A percentile compares a stretch with the other conserved stretches of the same genome.
phyloP scores from a whole-genome alignment of 2,888 invertebrate genomes.

The Drosophila meridiana region DNA sequence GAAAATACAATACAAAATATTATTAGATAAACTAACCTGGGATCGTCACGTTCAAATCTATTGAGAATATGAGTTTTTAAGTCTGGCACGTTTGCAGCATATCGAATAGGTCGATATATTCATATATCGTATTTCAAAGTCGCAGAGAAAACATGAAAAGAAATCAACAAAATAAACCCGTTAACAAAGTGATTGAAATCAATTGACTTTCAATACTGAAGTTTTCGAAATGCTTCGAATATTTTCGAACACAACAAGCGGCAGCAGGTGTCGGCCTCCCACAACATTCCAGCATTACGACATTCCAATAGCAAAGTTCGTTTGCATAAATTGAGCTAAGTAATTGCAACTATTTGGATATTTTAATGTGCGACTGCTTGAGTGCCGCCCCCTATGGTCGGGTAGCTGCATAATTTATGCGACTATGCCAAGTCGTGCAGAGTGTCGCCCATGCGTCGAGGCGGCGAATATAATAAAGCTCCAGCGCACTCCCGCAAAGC shows the following conservation, averaged over 20 bases:
- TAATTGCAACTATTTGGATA: constrained; percentile 35
- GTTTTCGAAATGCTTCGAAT: constrained; percentile 41
- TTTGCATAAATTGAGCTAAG: constrained; percentile 59
- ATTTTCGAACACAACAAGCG: constrained; percentile 22
- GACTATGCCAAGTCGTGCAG: constrained; percentile 52
- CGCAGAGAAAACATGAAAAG: background rate
- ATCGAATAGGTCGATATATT: background rate
- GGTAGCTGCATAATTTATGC: constrained; percentile 65
- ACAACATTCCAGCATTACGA: constrained; percentile 35
- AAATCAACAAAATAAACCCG: background rate
- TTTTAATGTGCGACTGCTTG: background rate
- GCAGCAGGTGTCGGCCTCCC: constrained; percentile 55
- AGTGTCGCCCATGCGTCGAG: constrained; percentile 47
- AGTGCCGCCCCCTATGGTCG: constrained; percentile 22
- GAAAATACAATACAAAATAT: background rate
- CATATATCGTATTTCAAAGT: constrained; percentile 13
- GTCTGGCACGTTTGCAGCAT: constrained; percentile 34
- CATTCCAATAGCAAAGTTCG: constrained; percentile 22
- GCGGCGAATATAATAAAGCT: constrained; percentile 32
- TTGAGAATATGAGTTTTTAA: constrained; percentile 10
- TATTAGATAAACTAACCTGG: background rate
- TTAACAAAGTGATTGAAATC: background rate
- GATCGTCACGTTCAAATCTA: constrained; percentile 39
- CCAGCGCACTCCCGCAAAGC: constrained; percentile 40
- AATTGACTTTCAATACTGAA: constrained; percentile 13